These are phyloP conservation scores for Perizoma affinitatum DNA, from an alignment of 2,888 invertebrate species.

Conservation along the genomic window DNA sequence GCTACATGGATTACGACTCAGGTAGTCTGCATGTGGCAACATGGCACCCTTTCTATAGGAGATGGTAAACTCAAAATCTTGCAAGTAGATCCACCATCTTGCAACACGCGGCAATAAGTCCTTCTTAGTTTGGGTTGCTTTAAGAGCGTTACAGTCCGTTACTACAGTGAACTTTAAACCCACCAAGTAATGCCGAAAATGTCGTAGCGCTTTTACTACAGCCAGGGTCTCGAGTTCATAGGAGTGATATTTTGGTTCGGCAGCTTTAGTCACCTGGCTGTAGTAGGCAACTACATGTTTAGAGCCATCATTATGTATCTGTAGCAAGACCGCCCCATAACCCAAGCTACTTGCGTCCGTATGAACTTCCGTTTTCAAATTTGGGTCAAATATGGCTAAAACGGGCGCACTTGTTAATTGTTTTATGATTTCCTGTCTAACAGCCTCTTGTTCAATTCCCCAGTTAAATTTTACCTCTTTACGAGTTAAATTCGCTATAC, in stretches of 20 bases:
- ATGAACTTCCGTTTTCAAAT: not conserved
- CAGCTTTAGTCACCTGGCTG: too few species aligned
- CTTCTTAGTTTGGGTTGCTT: constrained; percentile 38
- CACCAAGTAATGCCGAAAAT: too few species aligned
- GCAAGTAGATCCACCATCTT: constrained; percentile 16
- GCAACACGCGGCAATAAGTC: constrained; percentile 41
- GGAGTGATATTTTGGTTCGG: too few species aligned
- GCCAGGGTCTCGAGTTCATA: too few species aligned
- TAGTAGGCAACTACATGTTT: too few species aligned
- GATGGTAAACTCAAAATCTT: constrained; percentile 40
- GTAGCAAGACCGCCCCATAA: not conserved
- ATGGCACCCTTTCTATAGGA: constrained; percentile 38
- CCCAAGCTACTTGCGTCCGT: constrained; percentile 19
- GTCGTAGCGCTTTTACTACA: too few species aligned
- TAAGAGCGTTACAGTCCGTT: too few species aligned
- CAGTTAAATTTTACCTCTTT: constrained; percentile 18
- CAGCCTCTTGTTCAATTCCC: constrained; percentile 18
- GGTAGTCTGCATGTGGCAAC: constrained; percentile 34
- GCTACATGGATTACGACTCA: not conserved
- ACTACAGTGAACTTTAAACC: too few species aligned
- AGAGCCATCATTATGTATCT: not conserved
- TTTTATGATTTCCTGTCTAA: constrained; percentile 13
- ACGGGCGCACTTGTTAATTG: constrained; percentile 31
- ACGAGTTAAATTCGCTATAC: constrained; percentile 7
- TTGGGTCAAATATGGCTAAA: constrained; percentile 24